These are phyloP conservation scores for Cyclina sinensis DNA, from an alignment of 1,140 invertebrate genomes.

Conservation along the genomic window DNA sequence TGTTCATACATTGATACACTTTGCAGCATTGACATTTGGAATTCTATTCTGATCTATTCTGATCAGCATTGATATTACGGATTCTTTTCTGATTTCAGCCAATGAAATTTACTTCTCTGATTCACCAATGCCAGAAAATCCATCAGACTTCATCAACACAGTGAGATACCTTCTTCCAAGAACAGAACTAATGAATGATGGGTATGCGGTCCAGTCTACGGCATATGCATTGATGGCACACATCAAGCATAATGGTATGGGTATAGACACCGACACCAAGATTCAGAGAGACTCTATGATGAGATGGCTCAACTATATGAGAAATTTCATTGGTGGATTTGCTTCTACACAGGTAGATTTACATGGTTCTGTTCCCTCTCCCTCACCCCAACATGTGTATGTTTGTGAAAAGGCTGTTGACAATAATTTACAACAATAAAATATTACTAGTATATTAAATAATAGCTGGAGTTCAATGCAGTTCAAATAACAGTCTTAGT, in stretches of 20 bases:
- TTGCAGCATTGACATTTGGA: too few species aligned
- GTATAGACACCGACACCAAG: conserved; percentile 67
- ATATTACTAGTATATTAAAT: too few species aligned
- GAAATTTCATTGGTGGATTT: conserved; percentile 97
- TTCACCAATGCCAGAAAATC: conserved; percentile 80
- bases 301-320: conserved; percentile 96
- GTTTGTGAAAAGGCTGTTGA: too few species aligned
- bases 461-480: too few species aligned
- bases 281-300: conserved; percentile 90
- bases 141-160: conserved; percentile 87
- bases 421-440: too few species aligned
- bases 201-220: conserved; percentile 96
- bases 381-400: too few species aligned
- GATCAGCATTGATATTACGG: too few species aligned
- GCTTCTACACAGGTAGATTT: conserved; percentile 93
- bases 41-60: too few species aligned
- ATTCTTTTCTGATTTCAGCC: conserved; percentile 75
- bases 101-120: conserved; percentile 83
- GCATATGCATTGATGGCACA: conserved; percentile 97
- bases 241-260: conserved; percentile 75
- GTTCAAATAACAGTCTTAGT: too few species aligned
- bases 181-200: conserved; percentile 92
- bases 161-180: conserved; percentile 95
- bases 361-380: too few species aligned
- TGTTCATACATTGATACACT: not conserved